Evolutionary conservation across 2,113 vertebrate species (phyloP).

Genomic region (Sorex fumeus): DNA sequence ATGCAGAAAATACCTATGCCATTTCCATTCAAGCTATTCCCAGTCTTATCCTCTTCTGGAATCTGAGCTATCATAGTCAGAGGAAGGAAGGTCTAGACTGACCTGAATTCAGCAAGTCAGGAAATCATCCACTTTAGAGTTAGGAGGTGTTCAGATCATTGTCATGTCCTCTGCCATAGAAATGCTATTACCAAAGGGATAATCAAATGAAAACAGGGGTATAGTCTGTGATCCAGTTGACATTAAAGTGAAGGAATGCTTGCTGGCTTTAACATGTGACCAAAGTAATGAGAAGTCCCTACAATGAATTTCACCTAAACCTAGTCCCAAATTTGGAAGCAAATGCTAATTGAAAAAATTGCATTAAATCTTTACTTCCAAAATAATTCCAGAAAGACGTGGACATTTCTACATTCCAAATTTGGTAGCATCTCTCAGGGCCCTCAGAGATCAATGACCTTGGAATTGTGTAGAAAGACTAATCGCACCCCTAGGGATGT

Average conservation of each 20-base stretch:
- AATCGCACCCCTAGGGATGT: conserved; percentile 34
- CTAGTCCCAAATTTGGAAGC: conserved; percentile 80
- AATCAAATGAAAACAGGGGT: not conserved
- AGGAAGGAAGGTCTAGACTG: not conserved
- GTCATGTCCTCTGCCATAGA: not conserved
- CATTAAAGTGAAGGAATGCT: not conserved
- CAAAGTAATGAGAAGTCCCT: conserved; percentile 17
- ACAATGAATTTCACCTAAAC: conserved; percentile 61
- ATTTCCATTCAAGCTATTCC: not conserved
- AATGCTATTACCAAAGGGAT: not conserved
- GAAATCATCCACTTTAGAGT: not conserved
- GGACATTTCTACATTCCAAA: conserved; percentile 71
- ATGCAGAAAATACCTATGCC: not conserved
- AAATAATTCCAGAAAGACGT: conserved; percentile 77
- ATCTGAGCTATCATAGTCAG: not conserved
- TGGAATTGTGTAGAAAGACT: not conserved
- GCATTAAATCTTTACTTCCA: conserved; percentile 68
- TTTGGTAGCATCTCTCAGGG: conserved; percentile 50
- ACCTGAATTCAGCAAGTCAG: conserved; percentile 25
- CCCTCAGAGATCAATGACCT: conserved; percentile 37
- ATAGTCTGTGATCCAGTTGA: not conserved
- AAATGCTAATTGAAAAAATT: conserved; percentile 74
- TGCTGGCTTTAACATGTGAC: conserved; percentile 28
- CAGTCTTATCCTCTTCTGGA: conserved; percentile 7
- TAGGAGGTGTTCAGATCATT: not conserved